Conservation (phyloP, 2,797 vertebrate species). For the Anableps anableps region DNA sequence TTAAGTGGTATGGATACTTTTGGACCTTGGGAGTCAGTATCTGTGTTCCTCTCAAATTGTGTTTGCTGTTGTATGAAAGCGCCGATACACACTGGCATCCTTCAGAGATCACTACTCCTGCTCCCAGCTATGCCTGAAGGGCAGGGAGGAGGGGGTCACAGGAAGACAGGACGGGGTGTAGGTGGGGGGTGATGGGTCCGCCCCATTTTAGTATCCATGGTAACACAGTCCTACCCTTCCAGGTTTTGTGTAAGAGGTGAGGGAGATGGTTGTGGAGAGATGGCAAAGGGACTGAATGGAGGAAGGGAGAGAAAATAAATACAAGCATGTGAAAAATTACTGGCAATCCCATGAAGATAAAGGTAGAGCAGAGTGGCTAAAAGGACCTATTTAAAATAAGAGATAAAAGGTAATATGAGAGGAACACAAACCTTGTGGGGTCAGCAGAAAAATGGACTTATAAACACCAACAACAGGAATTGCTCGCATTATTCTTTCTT, state of each 20-base stretch:
- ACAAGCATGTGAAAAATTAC: constrained; percentile 4
- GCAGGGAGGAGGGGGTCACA: constrained; percentile 23
- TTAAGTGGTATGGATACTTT: neutral
- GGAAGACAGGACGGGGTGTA: constrained; percentile 25
- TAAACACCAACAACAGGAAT: neutral
- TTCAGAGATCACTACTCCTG: constrained; percentile 62
- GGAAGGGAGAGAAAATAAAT: constrained; percentile 4
- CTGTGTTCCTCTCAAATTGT: neutral
- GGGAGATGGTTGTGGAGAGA: constrained; percentile 32
- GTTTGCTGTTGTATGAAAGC: constrained; percentile 7
- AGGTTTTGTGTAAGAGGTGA: constrained; percentile 62
- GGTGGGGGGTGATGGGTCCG: constrained; percentile 28
- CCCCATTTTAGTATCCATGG: constrained; percentile 71
- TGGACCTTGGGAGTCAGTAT: neutral
- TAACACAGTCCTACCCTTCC: constrained; percentile 65
- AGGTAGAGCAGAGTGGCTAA: neutral
- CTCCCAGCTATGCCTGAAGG: constrained; percentile 53
- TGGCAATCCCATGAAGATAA: constrained; percentile 7
- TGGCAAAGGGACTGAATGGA: constrained; percentile 5
- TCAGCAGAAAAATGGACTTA: constrained; percentile 14
- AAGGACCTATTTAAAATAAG: neutral
- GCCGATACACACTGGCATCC: constrained; percentile 37
- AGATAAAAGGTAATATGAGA: neutral
- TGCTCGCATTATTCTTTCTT: neutral
- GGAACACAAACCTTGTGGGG: neutral